These are phyloP conservation scores for Barbus barbus DNA, from an alignment of 2,113 vertebrate genomes.

Conservation along the genomic window DNA sequence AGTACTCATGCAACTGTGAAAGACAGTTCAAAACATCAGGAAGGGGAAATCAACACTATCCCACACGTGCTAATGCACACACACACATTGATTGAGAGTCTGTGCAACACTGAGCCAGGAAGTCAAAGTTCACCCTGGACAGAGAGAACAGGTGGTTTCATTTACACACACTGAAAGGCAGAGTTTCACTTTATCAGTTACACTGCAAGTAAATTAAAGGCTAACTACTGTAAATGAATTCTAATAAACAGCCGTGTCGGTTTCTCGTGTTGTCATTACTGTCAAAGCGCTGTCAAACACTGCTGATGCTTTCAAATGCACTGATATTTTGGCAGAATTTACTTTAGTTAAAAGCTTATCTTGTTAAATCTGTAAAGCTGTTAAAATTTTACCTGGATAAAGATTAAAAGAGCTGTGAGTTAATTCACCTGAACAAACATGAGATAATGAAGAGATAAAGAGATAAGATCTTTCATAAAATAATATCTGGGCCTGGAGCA, in stretches of 20 bases:
- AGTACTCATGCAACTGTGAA: slow-evolving; percentile 42
- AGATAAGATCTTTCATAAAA: too few relatives aligned
- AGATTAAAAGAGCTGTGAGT: slow-evolving; percentile 12
- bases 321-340: not conserved
- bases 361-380: not conserved
- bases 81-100: not conserved
- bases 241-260: not conserved
- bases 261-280: not conserved
- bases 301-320: not conserved
- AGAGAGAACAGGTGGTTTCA: slow-evolving; percentile 41
- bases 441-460: not conserved
- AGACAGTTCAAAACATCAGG: slow-evolving; percentile 35
- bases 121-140: slow-evolving; percentile 16
- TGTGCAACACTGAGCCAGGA: slow-evolving; percentile 11
- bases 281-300: not conserved
- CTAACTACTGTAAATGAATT: slow-evolving; percentile 25
- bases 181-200: slow-evolving; percentile 2
- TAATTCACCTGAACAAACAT: not conserved
- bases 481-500: too few relatives aligned
- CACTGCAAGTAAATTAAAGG: slow-evolving; percentile 9
- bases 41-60: slow-evolving; percentile 33
- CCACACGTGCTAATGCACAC: slow-evolving; percentile 4
- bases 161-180: slow-evolving; percentile 20
- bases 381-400: slow-evolving; percentile 8
- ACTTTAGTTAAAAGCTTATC: not conserved